Evolutionary conservation across 2,888 invertebrate species (phyloP).

Genomic region (Apamea crenata): DNA sequence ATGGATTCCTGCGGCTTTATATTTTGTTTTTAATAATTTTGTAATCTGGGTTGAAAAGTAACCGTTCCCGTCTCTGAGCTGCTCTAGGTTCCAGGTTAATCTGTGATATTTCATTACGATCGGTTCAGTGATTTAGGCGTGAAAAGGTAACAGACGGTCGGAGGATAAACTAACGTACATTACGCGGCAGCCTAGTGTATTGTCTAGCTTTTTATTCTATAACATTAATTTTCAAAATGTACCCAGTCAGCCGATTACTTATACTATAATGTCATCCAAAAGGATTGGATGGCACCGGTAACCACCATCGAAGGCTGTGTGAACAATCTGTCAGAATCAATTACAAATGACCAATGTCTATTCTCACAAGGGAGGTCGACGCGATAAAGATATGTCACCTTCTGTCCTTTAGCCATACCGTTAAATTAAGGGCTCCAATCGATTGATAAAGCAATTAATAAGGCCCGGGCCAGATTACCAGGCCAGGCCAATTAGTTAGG

Average conservation of each 20-base stretch:
- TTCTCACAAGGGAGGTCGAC: slow-evolving; percentile 3
- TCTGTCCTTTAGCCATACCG: slow-evolving; percentile 40
- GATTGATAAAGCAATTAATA: slow-evolving; percentile 68
- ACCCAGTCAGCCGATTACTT: neutral
- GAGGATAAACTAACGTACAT: no score
- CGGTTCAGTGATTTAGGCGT: neutral
- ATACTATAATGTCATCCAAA: no score
- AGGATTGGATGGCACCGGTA: neutral
- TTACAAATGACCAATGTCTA: slow-evolving; percentile 20
- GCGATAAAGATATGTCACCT: slow-evolving; percentile 49
- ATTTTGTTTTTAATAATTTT: no score
- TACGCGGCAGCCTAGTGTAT: no score
- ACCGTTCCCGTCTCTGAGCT: no score
- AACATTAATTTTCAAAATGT: neutral
- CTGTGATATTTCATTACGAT: neutral
- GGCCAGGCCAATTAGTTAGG: slow-evolving; percentile 62
- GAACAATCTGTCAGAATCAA: slow-evolving; percentile 13
- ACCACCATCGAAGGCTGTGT: neutral
- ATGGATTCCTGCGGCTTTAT: no score
- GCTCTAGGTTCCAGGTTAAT: neutral
- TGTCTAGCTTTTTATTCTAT: no score
- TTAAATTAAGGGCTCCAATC: slow-evolving; percentile 49
- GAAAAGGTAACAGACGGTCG: neutral
- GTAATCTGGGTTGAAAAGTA: no score
- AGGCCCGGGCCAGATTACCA: slow-evolving; percentile 62